Evolutionary conservation across 92 coral and sea anemone species (phyloP), one percentile per base, ranked within the genome.

Genomic region (Blastomussa wellsi): DNA sequence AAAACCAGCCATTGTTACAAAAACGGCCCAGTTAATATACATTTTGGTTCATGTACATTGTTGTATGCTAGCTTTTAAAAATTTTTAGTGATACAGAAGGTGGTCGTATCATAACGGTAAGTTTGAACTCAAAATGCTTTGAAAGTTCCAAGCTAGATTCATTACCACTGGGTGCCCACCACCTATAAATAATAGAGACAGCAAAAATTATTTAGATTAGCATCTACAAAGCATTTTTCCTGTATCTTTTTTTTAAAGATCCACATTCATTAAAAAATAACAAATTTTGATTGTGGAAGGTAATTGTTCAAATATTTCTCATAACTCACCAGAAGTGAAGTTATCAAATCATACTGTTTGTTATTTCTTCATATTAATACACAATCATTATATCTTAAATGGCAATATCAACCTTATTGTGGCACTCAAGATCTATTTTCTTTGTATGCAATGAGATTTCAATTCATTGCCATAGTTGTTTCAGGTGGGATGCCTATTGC

Each of bases 291-390:
- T 35, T 71, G 71, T 79, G 55, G 82, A 79, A 79, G 55, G 2
- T 79, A 29, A 79, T 79, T 79, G 53, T 79, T 79, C 72, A 79
- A 53, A 79, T 79, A 79, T 79, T 79, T 79, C 82, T 79, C 49
- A 52, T 52, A 78, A 78, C 49, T 78, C 82, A 78, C 32, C 32
- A 41, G 82, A 48, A 52, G 59, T 48, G 82, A 78, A 7, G n/a
- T 78, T 68, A 78, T 78, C 48, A 48, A 41, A 78, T 4, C 82
- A 48, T 78, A 78, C 29, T 67, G 73, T 67, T 67, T 67, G 29
- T 26, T 67, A 67, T n/a, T 67, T 67, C 73, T 67, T 67, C 29
- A 29, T 37, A 67, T 67, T 67, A 67, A 67, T 16, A 67, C 39
- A 67, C 73, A 67, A 67, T 67, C 73, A 67, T 67, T 67, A 67